Evolutionary conservation across 2,888 invertebrate genomes (phyloP), one percentile per base, ranked within the genome.

Genomic region (Acanthococcus lagerstroemiae): DNA sequence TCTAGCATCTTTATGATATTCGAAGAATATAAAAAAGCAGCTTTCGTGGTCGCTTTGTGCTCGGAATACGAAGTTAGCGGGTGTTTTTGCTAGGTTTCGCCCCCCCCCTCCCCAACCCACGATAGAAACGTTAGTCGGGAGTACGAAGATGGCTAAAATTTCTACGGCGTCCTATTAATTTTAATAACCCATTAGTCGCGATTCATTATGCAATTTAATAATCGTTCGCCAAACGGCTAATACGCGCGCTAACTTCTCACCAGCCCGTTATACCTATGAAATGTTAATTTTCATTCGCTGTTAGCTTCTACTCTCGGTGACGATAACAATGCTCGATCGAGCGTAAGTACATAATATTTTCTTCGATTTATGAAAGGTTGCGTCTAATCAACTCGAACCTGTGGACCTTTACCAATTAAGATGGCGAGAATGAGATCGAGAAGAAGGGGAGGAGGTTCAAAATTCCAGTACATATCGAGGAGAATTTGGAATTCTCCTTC

Each of bases 1-100:
- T 55, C 55, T 55, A 55, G 55, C 55, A 55, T 55, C 55, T 55
- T 55, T 55, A 55, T 55, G 55, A 55, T 55, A 55, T 55, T 55
- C 27, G 55, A 30, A 55, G 55, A 55, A 55, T 55, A 55, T 55
- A 55, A 55, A 55, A 54, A 55, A 55, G 55, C 55, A 55, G 55
- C 55, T 55, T 55, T 55, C 55, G 55, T 55, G 55, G 55, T 27
- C 21, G 55, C 30, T 55, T 55, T 55, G 55, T 55, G 55, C 55
- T 55, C 27, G 7, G 55, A 55, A 55, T 55, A 55, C 55, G 21
- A 17, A 21, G 55, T 26, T 55, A 55, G 27, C 52, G 52, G 25
- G 5, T 55, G 22, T 55, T 55, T 55, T 21, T 55, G 22, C 25
- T 12, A 9, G 21, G 24, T n/a, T n/a, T n/a, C n/a, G n/a, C n/a